Evolutionary conservation across 2,797 vertebrate species (phyloP).

Genomic region (Limnodromus scolopaceus): DNA sequence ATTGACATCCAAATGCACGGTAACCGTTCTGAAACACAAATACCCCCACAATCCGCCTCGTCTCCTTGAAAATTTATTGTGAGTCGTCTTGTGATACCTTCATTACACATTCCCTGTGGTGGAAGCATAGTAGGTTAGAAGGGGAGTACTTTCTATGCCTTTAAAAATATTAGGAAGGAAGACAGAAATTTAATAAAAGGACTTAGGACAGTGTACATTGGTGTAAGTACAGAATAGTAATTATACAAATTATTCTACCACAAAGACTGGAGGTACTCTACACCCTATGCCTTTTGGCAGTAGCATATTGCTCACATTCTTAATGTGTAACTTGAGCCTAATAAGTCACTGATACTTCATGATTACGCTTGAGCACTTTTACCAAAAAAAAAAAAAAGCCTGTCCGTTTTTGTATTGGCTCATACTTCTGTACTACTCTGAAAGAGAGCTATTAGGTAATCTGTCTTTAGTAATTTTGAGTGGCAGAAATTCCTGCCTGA

Average conservation of each 20-base stretch:
- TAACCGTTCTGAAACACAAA: not conserved
- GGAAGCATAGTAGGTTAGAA: not conserved
- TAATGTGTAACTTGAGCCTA: not conserved
- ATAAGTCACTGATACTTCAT: not conserved
- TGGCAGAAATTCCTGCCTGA: not conserved
- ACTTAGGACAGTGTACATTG: no score
- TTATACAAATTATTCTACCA: not conserved
- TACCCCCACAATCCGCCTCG: rapidly evolving
- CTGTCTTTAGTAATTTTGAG: not conserved
- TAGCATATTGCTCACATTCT: not conserved
- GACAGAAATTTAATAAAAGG: not conserved
- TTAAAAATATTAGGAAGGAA: not conserved
- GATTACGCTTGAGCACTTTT: not conserved
- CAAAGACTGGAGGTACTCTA: not conserved
- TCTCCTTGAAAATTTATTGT: not conserved
- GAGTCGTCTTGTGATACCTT: not conserved
- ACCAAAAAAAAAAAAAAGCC: not conserved
- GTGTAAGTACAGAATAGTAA: not conserved
- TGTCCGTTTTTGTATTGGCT: not conserved
- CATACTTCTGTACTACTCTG: not conserved
- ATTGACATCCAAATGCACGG: not conserved
- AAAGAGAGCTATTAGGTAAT: not conserved
- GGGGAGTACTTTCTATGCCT: not conserved
- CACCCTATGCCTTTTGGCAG: not conserved
- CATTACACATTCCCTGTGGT: no score